Conservation (phyloP, 2,797 vertebrate genomes). For the Acanthopagrus latus region DNA sequence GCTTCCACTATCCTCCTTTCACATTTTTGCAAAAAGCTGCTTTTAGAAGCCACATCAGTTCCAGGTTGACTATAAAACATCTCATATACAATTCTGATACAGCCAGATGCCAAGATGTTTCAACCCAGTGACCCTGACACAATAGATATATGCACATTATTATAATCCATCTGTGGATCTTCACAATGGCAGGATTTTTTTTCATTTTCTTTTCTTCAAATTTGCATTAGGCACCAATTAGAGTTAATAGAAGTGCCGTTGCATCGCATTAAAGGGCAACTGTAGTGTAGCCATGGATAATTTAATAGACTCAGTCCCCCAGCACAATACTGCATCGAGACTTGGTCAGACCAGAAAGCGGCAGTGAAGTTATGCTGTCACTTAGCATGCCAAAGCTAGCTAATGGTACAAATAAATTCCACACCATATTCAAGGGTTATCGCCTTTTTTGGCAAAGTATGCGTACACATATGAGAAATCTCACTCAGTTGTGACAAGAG, state of each 20-base stretch:
- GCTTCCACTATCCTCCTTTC: background rate
- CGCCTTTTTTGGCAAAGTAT: background rate
- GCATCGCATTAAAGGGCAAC: constrained; percentile 1
- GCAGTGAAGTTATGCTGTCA: background rate
- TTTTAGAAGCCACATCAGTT: background rate
- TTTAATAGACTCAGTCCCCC: constrained; percentile 20
- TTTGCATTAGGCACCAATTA: constrained; percentile 16
- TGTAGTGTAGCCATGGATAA: constrained; percentile 8
- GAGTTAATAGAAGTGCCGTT: constrained; percentile 7
- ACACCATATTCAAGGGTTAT: background rate
- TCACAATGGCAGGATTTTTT: background rate
- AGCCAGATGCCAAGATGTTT: background rate
- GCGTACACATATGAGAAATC: too few species aligned
- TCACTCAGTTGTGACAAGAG: too few species aligned
- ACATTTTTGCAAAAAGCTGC: background rate
- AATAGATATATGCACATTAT: background rate
- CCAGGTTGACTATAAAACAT: background rate
- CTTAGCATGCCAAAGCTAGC: background rate
- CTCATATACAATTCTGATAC: background rate
- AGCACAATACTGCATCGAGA: too few species aligned
- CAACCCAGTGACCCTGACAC: background rate
- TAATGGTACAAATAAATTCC: background rate
- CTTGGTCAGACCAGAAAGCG: background rate
- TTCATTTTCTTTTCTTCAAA: background rate
- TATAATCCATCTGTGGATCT: background rate